A percentile compares a stretch with the other conserved stretches of the same genome.
Evolutionary conservation across 2,797 vertebrate species (phyloP).

Genomic region (Lepilemur septentrionalis): DNA sequence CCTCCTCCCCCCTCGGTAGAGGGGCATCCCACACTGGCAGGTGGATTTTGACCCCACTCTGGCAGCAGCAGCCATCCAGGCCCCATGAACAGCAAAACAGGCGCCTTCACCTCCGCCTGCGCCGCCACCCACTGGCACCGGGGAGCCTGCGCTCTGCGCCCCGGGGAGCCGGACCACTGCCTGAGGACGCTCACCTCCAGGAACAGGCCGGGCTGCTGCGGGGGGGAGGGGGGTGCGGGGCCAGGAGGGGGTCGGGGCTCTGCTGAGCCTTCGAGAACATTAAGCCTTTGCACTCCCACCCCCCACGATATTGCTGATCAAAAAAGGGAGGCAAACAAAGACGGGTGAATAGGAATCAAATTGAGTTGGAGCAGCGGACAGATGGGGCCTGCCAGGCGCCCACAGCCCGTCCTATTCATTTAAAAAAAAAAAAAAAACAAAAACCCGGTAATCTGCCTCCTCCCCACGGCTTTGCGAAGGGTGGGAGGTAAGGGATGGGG

Average conservation of each 20-base stretch:
- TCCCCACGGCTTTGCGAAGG: constrained; percentile 52
- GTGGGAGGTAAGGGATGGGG: constrained; percentile 48
- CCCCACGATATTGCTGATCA: constrained; percentile 81
- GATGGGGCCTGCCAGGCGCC: constrained; percentile 89
- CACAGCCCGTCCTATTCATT: constrained; percentile 85
- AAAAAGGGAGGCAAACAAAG: constrained; percentile 88
- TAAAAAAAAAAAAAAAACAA: constrained; percentile 39
- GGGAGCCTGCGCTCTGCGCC: neutral
- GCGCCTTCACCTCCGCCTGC: neutral
- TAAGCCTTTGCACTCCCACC: constrained; percentile 80
- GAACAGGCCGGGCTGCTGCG: neutral
- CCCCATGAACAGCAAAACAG: neutral
- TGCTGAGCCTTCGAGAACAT: constrained; percentile 74
- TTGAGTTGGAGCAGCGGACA: constrained; percentile 86
- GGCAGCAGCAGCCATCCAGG: neutral
- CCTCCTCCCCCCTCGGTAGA: fast-evolving
- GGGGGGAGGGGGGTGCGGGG: neutral
- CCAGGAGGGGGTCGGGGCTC: neutral
- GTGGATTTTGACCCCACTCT: neutral
- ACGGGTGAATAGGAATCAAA: constrained; percentile 87
- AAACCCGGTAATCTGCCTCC: constrained; percentile 52
- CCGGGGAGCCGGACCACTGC: fast-evolving
- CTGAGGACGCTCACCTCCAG: neutral
- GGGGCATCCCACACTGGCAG: neutral
- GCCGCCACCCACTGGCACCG: neutral